A percentile compares a stretch with the other conserved stretches of the same genome.
Conservation (phyloP, 1,140 invertebrate species). For the Euura lappo region DNA sequence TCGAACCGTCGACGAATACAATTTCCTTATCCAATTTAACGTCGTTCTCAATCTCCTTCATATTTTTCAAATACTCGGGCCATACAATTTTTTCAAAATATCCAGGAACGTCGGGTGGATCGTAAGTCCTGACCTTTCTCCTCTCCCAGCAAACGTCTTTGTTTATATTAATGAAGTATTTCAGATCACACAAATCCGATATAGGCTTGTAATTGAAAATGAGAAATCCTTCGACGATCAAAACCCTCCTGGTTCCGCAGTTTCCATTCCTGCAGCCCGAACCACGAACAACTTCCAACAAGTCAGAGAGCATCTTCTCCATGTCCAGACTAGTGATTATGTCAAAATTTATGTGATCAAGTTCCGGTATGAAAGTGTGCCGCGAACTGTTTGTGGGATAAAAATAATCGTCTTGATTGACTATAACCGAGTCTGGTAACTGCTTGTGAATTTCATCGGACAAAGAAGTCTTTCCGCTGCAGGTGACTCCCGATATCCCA, state of each 20-base stretch:
- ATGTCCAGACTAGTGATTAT: conserved; percentile 76
- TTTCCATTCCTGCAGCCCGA: conserved; percentile 9
- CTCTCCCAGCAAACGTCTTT: conserved; percentile 70
- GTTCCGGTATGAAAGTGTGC: conserved; percentile 67
- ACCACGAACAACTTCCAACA: conserved; percentile 51
- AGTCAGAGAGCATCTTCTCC: conserved; percentile 70
- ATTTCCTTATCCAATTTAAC: conserved; percentile 36
- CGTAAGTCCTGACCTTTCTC: conserved; percentile 68
- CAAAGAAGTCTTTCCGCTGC: conserved; percentile 81
- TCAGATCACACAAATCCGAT: conserved; percentile 70
- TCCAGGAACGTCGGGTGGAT: conserved; percentile 78
- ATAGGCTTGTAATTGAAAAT: conserved; percentile 74
- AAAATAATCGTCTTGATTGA: conserved; percentile 84
- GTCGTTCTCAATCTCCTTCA: conserved; percentile 40
- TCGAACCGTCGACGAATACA: conserved; percentile 49
- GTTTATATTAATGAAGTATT: conserved; percentile 74
- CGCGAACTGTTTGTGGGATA: conserved; percentile 69
- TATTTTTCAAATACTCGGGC: conserved; percentile 69
- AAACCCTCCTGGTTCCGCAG: conserved; percentile 54
- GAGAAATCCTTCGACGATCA: conserved; percentile 80
- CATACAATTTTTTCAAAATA: conserved; percentile 82
- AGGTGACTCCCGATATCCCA: conserved; percentile 79
- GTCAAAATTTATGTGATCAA: conserved; percentile 83
- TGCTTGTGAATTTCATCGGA: conserved; percentile 64
- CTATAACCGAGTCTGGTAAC: conserved; percentile 62